A percentile compares a stretch with the other conserved stretches of the same genome.
These are phyloP conservation scores for Remorina albescens DNA, from an alignment of 2,797 vertebrate genomes.

Conservation along the genomic window DNA sequence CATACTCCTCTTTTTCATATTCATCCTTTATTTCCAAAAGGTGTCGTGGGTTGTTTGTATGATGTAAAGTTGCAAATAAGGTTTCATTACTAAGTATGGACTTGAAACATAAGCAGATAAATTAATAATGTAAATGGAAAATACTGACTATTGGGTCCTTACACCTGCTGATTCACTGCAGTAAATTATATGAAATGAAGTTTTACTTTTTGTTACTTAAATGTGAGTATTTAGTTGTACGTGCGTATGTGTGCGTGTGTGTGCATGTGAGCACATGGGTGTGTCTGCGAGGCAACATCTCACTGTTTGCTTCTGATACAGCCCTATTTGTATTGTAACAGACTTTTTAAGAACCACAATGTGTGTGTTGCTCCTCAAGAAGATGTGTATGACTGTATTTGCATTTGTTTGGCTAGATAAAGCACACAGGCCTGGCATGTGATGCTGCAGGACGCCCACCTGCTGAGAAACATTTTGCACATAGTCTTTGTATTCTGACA, in stretches of 20 bases:
- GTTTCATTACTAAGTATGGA: slow-evolving; percentile 72
- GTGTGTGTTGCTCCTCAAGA: slow-evolving; percentile 52
- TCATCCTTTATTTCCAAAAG: slow-evolving; percentile 78
- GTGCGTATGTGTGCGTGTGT: slow-evolving; percentile 37
- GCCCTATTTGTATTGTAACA: slow-evolving; percentile 73
- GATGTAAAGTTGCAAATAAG: slow-evolving; percentile 82
- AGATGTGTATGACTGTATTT: slow-evolving; percentile 71
- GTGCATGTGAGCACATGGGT: slow-evolving; percentile 36
- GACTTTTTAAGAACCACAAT: slow-evolving; percentile 68
- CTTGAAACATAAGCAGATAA: slow-evolving; percentile 67
- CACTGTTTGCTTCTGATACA: slow-evolving; percentile 64
- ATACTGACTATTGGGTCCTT: slow-evolving; percentile 66
- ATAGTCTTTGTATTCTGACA: slow-evolving; percentile 81
- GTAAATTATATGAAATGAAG: slow-evolving; percentile 66
- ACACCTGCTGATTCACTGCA: slow-evolving; percentile 69
- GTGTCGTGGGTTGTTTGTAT: slow-evolving; percentile 82
- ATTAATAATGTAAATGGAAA: slow-evolving; percentile 81
- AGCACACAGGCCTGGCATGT: slow-evolving; percentile 85
- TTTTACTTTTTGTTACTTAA: slow-evolving; percentile 73
- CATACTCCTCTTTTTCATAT: slow-evolving; percentile 73
- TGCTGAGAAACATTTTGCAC: slow-evolving; percentile 84
- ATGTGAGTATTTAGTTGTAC: slow-evolving; percentile 58
- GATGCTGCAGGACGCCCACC: slow-evolving; percentile 80
- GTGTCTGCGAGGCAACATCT: slow-evolving; percentile 45
- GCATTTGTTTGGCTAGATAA: slow-evolving; percentile 82